phyloP scores from a whole-genome alignment of 2,888 invertebrate species.

The Hirudinaria manillensis region DNA sequence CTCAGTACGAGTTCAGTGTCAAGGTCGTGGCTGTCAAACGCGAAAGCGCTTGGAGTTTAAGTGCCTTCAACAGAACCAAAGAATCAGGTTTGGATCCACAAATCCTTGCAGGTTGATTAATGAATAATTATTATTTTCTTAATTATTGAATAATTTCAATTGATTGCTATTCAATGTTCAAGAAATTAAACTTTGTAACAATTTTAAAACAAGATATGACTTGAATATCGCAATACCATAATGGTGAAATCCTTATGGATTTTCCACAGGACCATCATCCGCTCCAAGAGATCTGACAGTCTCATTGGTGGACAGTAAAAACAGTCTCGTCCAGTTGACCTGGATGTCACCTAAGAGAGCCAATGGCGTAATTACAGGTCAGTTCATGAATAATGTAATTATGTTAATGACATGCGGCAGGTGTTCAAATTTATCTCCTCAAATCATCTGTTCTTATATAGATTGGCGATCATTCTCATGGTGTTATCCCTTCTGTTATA shows the following conservation, averaged over 20 bases:
- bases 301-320: background rate
- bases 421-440: too few species aligned
- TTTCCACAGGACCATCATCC: constrained; percentile 6
- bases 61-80: constrained; percentile 79
- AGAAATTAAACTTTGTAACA: background rate
- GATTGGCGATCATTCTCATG: too few species aligned
- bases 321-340: constrained; percentile 10
- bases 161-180: background rate
- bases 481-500: too few species aligned
- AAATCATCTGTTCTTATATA: too few species aligned
- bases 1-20: constrained; percentile 87
- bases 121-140: background rate
- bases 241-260: background rate
- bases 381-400: background rate
- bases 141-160: background rate
- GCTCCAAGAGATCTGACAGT: constrained; percentile 11
- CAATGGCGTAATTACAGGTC: constrained; percentile 19
- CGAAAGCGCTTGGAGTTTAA: constrained; percentile 90
- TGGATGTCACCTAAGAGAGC: constrained; percentile 17
- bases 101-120: background rate
- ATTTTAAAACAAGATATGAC: too few species aligned
- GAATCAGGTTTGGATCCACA: constrained; percentile 59
- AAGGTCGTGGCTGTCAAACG: constrained; percentile 70
- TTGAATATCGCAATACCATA: background rate
- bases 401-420: background rate